A percentile compares a stretch with the other conserved stretches of the same genome.
Conservation (phyloP, 2,888 invertebrate genomes). For the Drosophila kambysellisi region DNA sequence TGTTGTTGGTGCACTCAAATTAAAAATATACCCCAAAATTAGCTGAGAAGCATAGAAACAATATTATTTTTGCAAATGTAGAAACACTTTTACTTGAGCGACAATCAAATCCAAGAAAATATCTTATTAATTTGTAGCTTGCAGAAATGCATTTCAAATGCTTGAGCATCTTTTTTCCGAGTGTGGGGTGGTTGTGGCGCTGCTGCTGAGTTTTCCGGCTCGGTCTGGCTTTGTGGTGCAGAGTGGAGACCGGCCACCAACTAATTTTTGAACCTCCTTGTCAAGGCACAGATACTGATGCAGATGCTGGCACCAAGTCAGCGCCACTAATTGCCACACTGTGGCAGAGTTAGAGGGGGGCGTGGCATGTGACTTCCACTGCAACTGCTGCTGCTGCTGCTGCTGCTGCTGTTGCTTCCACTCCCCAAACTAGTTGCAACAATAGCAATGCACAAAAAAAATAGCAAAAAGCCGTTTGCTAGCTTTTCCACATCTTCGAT, state of each 20-base stretch:
- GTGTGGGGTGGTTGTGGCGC: constrained; percentile 12
- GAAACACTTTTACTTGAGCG: not conserved
- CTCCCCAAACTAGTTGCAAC: constrained; percentile 39
- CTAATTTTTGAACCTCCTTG: constrained; percentile 60
- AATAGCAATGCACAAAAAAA: constrained; percentile 2
- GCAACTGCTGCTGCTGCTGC: not conserved
- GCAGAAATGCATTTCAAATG: too few species aligned
- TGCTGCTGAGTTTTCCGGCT: constrained; percentile 13
- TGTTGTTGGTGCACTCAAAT: not conserved
- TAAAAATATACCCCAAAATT: not conserved
- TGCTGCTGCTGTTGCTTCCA: constrained; percentile 32
- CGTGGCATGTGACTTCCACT: constrained; percentile 41
- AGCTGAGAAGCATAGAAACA: not conserved
- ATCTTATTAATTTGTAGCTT: not conserved
- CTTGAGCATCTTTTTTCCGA: not conserved
- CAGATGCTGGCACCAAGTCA: constrained; percentile 24
- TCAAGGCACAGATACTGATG: constrained; percentile 17
- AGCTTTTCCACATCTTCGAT: constrained; percentile 65
- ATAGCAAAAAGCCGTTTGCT: constrained; percentile 37
- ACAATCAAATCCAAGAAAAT: not conserved
- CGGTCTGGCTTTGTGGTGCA: constrained; percentile 33
- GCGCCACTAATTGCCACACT: constrained; percentile 52
- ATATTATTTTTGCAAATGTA: not conserved
- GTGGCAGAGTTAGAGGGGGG: constrained; percentile 30
- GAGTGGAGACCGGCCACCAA: constrained; percentile 30